These are phyloP conservation scores for Scaptomyza tumidula DNA, from an alignment of 2,888 invertebrate genomes.

Conservation along the genomic window DNA sequence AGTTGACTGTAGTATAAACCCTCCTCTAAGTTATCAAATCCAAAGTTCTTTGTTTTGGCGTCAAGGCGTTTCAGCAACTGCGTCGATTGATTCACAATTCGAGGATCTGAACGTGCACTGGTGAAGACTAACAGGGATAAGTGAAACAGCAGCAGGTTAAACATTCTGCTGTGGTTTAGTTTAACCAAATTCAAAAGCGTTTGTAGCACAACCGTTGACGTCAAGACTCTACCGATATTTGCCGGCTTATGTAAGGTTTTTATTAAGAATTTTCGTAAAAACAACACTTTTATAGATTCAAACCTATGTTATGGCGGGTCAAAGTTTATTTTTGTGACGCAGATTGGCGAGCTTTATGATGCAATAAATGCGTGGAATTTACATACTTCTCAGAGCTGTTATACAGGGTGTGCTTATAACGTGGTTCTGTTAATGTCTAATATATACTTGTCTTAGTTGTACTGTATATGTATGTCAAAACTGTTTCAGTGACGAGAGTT, in stretches of 20 bases:
- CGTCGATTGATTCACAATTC: constrained; percentile 22
- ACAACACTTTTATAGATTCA: constrained; percentile 4
- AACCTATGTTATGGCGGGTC: neutral
- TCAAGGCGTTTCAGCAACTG: constrained; percentile 23
- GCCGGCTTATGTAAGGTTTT: neutral
- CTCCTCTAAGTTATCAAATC: neutral
- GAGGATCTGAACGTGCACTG: neutral
- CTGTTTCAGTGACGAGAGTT: no score
- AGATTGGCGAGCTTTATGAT: neutral
- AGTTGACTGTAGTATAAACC: constrained; percentile 37
- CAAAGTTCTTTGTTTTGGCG: constrained; percentile 17
- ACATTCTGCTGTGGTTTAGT: constrained; percentile 2
- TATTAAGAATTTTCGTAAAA: constrained; percentile 16
- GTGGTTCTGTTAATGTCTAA: neutral
- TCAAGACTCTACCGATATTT: neutral
- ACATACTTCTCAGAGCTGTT: no score
- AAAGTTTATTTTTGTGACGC: neutral
- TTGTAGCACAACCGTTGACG: neutral
- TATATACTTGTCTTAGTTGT: no score
- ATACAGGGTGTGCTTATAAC: no score
- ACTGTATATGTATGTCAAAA: no score
- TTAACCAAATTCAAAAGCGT: no score
- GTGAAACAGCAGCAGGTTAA: constrained; percentile 15
- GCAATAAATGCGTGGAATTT: neutral
- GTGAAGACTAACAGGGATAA: neutral